Conservation (phyloP, 2,113 vertebrate species). For the Numenius arquata region DNA sequence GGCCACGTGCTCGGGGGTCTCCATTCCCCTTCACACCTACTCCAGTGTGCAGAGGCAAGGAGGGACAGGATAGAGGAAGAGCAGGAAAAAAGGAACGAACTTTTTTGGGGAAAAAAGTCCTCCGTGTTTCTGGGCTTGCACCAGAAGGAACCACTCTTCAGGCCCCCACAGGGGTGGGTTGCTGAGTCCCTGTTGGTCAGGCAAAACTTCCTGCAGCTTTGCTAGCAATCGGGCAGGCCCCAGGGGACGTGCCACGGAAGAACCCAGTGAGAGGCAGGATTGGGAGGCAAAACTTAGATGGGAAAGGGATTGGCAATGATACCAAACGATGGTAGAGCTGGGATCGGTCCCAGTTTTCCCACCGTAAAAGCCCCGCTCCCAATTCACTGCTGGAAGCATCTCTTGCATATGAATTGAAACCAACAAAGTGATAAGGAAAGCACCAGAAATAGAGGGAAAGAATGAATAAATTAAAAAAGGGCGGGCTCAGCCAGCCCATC, state of each 20-base stretch:
- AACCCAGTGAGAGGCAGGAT: neutral
- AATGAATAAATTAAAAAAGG: neutral
- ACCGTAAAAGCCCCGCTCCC: neutral
- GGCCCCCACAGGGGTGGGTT: rapidly evolving
- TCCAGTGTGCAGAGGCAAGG: neutral
- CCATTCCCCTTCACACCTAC: neutral
- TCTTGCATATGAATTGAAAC: neutral
- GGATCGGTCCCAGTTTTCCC: neutral
- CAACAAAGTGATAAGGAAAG: neutral
- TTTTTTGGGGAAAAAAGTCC: neutral
- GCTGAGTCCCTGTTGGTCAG: neutral
- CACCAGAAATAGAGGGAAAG: neutral
- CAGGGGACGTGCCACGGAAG: neutral
- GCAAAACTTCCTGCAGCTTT: neutral
- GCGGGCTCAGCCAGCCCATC: neutral
- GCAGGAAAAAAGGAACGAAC: neutral
- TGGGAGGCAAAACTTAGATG: neutral
- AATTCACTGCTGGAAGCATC: conserved; percentile 33
- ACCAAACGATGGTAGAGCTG: neutral
- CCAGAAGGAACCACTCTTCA: neutral
- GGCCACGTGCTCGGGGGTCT: rapidly evolving
- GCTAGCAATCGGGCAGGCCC: neutral
- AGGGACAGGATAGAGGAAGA: neutral
- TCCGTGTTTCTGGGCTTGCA: neutral
- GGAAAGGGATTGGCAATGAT: neutral